phyloP scores from a whole-genome alignment of 2,797 vertebrate genomes.

The Adelosebastes latens region DNA sequence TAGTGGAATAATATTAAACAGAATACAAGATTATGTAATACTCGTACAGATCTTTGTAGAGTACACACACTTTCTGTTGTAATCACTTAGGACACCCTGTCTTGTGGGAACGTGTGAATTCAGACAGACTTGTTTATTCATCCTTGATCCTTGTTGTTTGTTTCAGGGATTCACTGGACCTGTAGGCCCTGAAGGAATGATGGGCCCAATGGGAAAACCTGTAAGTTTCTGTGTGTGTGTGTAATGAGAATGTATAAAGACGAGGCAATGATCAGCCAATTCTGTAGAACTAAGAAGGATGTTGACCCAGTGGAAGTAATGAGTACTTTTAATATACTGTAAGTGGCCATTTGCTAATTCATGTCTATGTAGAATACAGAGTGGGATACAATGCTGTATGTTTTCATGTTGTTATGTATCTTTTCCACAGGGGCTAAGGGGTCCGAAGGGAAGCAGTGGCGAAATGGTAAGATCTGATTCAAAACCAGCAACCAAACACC shows the following conservation, averaged over 20 bases:
- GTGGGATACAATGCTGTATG: background rate
- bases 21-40: background rate
- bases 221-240: constrained; percentile 81
- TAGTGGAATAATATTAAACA: background rate
- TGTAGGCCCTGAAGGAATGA: constrained; percentile 88
- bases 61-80: background rate
- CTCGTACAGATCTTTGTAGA: background rate
- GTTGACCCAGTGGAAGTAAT: background rate
- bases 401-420: background rate
- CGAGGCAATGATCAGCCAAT: background rate
- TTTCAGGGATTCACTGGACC: constrained; percentile 92
- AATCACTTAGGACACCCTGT: background rate
- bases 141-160: constrained; percentile 34
- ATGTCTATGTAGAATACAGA: background rate
- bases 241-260: background rate
- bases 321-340: background rate
- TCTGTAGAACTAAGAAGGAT: background rate
- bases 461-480: constrained; percentile 89
- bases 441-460: constrained; percentile 89
- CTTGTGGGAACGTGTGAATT: background rate
- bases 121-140: background rate
- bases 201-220: constrained; percentile 89
- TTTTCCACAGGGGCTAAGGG: constrained; percentile 86
- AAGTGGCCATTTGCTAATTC: background rate
- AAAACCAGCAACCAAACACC: background rate